Evolutionary conservation across 2,888 invertebrate species (phyloP), one percentile per base, ranked within the genome.

Genomic region (Cryptus viduatorius): DNA sequence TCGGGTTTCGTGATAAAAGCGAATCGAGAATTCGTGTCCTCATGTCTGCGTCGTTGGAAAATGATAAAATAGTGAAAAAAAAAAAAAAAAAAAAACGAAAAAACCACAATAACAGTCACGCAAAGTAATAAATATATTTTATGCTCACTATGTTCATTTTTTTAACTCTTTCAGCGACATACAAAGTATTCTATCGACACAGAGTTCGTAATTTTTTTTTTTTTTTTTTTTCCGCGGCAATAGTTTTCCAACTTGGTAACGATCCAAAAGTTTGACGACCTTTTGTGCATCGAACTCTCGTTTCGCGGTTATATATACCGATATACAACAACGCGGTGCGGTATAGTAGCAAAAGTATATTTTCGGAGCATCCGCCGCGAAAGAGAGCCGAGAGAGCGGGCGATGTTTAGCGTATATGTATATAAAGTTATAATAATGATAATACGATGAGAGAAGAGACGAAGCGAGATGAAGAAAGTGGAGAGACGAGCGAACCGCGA

Each of bases 1-100:
- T 76, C 75, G 59, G 79, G 79, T 67, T 85, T 85, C 82, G 79
- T 82, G 84, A 85, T 85, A 79, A 85, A 82, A 85, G 72, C 82
- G 53, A 77, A 85, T 77, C 68, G 79, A 82, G 42, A 79, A 76
- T 79, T 79, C 69, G 76, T 72, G 78, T 75, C 16, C 78, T 53
- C 76, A n/a, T 64, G 31, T 12, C 59, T 46, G 31, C 50, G 71
- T 56, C 71, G 5, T 61, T 61, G 14, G 8, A 42, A 65, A 42
- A 65, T 65, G 16, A 42, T 42, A 65, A 29, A 42, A 65, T 16
- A 10, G 37, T 16, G 42, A 42, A 56, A 56, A 53, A 53, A 4
- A 12, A 46, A 16, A 1, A 16, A 42, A 56, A 56, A 53, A 53
- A 4, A 12, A 46, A 16, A 1, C 50, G 29, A 16, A 8, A 44